Evolutionary conservation across 2,888 invertebrate species (phyloP).

Genomic region (Carpatolechia fugitivella): DNA sequence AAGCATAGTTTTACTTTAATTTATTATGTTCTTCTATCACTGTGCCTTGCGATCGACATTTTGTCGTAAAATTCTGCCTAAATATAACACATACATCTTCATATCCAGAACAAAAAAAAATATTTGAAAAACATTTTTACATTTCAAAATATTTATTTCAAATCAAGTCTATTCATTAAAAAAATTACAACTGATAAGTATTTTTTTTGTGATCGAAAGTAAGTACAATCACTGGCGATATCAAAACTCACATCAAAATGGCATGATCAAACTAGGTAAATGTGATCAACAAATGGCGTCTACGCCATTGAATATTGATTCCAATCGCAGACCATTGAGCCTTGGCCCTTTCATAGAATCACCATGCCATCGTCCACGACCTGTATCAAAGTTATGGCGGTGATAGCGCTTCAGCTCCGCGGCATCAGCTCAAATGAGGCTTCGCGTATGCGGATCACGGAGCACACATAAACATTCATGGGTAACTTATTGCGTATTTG

Average conservation of each 20-base stretch:
- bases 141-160: too few relatives aligned
- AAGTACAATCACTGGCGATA: too few relatives aligned
- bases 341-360: background rate
- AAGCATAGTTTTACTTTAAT: too few relatives aligned
- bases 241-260: background rate
- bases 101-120: too few relatives aligned
- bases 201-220: too few relatives aligned
- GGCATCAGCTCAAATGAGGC: slow-evolving; percentile 35
- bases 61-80: too few relatives aligned
- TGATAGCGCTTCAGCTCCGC: slow-evolving; percentile 9
- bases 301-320: background rate
- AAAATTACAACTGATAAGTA: too few relatives aligned
- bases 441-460: slow-evolving; percentile 49
- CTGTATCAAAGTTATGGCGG: slow-evolving; percentile 13
- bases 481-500: slow-evolving; percentile 51
- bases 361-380: background rate
- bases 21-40: too few relatives aligned
- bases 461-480: slow-evolving; percentile 55
- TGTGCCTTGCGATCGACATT: too few relatives aligned
- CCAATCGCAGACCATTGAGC: background rate
- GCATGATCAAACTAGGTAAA: background rate
- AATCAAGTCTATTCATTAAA: too few relatives aligned
- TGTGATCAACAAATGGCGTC: background rate
- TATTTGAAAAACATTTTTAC: too few relatives aligned
- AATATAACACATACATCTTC: too few relatives aligned